phyloP scores from a whole-genome alignment of 2,797 vertebrate species.

The Siniperca scherzeri region DNA sequence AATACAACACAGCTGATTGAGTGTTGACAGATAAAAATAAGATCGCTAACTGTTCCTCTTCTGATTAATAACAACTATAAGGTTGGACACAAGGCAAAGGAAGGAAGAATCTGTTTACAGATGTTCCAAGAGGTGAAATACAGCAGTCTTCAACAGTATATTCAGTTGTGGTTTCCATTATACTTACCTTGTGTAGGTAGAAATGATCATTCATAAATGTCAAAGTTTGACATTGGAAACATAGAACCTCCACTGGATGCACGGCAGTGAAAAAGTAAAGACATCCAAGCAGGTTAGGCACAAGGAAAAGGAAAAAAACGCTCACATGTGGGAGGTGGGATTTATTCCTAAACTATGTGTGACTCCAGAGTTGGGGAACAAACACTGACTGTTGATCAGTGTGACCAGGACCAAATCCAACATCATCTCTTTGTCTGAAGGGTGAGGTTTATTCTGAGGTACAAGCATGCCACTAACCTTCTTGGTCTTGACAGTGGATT shows the following conservation, averaged over 20 bases:
- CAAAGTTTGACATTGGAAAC: slow-evolving; percentile 23
- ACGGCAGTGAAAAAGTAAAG: slow-evolving; percentile 5
- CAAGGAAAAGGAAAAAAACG: not conserved
- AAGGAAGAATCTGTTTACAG: slow-evolving; percentile 51
- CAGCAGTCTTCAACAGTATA: slow-evolving; percentile 28
- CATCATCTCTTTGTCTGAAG: slow-evolving; percentile 20
- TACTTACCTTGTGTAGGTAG: slow-evolving; percentile 29
- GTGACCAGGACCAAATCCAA: slow-evolving; percentile 24
- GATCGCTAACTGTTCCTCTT: no score
- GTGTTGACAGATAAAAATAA: not conserved
- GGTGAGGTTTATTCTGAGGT: slow-evolving; percentile 18
- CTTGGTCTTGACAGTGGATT: slow-evolving; percentile 98
- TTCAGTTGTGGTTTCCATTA: slow-evolving; percentile 38
- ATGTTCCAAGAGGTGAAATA: slow-evolving; percentile 54
- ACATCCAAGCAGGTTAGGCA: slow-evolving; percentile 4
- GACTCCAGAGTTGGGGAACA: slow-evolving; percentile 30
- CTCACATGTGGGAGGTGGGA: slow-evolving; percentile 19
- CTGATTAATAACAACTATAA: not conserved
- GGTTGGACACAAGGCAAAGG: slow-evolving; percentile 46
- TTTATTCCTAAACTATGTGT: slow-evolving; percentile 34
- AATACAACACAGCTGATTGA: slow-evolving; percentile 13
- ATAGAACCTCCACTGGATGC: not conserved
- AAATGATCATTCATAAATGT: slow-evolving; percentile 34
- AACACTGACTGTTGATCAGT: slow-evolving; percentile 38
- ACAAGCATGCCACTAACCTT: slow-evolving; percentile 86